Conservation (phyloP, 2,888 invertebrate species). For the Lasioglossum leucozonium region DNA sequence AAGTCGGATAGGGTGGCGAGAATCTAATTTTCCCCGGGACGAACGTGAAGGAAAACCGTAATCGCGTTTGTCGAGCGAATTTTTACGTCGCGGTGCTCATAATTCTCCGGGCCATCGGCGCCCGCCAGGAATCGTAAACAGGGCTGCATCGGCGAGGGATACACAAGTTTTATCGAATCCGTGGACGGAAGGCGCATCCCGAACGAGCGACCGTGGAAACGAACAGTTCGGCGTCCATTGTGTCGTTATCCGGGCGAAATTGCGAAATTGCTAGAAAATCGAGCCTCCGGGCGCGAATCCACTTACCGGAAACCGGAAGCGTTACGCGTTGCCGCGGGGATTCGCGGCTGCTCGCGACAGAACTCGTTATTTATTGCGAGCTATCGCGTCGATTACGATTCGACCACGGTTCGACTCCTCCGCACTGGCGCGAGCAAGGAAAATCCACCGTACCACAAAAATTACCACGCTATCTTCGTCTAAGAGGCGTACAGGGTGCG, state of each 20-base stretch:
- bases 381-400: constrained; percentile 36
- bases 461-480: no score
- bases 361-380: constrained; percentile 40
- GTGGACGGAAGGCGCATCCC: constrained; percentile 20
- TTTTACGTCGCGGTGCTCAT: constrained; percentile 5
- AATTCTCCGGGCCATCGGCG: constrained; percentile 22
- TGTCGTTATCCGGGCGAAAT: constrained; percentile 12
- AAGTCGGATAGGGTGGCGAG: not conserved
- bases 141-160: constrained; percentile 9
- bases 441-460: not conserved
- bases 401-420: not conserved
- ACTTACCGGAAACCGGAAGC: constrained; percentile 16
- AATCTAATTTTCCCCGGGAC: not conserved
- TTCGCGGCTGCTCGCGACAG: constrained; percentile 16
- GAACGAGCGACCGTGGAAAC: constrained; percentile 7
- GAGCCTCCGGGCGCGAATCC: not conserved
- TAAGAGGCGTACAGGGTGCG: no score
- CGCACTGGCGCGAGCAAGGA: not conserved
- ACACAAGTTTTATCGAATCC: constrained; percentile 47
- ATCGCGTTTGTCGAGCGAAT: constrained; percentile 10
- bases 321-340: constrained; percentile 24
- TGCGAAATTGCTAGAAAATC: constrained; percentile 31
- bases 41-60: constrained; percentile 17
- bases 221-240: not conserved
- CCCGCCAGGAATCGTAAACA: constrained; percentile 16